Conservation (phyloP, 2,797 vertebrate species). For the Margarornis squamiger region DNA sequence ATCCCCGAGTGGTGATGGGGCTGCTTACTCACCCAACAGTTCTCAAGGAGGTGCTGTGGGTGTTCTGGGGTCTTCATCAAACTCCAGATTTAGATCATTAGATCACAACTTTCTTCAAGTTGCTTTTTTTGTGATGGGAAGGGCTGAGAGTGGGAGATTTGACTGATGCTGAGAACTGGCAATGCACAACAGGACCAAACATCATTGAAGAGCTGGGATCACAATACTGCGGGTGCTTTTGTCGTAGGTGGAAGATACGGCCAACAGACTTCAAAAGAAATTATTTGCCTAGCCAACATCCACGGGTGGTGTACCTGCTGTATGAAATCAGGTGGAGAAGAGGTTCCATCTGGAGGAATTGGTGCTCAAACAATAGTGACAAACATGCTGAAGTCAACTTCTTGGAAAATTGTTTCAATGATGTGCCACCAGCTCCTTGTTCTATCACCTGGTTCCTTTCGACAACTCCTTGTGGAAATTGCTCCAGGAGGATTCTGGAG, state of each 20-base stretch:
- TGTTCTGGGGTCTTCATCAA: neutral
- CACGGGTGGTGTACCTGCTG: slow-evolving; percentile 44
- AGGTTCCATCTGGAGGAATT: slow-evolving; percentile 17
- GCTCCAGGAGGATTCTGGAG: slow-evolving; percentile 14
- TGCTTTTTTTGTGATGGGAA: neutral
- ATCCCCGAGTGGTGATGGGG: neutral
- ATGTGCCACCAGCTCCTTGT: neutral
- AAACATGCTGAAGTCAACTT: slow-evolving; percentile 68
- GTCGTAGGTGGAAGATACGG: slow-evolving; percentile 62
- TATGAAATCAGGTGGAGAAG: slow-evolving; percentile 62
- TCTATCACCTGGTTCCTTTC: slow-evolving; percentile 71
- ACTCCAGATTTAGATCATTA: neutral
- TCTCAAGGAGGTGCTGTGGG: neutral
- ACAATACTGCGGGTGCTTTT: neutral
- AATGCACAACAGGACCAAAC: neutral
- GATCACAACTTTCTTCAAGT: neutral
- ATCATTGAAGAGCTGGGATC: neutral
- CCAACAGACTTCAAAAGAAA: slow-evolving; percentile 37
- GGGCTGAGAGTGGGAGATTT: neutral
- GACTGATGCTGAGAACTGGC: neutral
- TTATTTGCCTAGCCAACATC: neutral
- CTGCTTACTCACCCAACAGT: neutral
- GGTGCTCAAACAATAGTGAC: neutral
- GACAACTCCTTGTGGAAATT: slow-evolving; percentile 65
- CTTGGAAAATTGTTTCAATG: slow-evolving; percentile 34